phyloP scores from a whole-genome alignment of 2,113 vertebrate species.

The Hucho hucho region DNA sequence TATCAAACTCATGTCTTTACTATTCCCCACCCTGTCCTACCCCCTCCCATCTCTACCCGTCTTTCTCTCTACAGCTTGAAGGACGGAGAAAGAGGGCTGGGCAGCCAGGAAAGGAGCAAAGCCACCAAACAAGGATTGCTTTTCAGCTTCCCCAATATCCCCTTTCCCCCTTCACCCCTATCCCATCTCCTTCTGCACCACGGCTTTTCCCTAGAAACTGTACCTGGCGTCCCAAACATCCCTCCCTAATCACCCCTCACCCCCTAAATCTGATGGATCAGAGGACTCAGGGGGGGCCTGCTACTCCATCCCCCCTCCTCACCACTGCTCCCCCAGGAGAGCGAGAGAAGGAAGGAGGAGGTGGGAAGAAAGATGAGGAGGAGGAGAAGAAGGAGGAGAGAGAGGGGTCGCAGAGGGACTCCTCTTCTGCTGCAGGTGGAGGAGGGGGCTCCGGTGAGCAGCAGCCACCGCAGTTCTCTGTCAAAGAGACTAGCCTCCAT shows the following conservation, averaged over 20 bases:
- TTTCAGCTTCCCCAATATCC: constrained; percentile 48
- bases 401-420: constrained; percentile 53
- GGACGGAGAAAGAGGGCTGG: constrained; percentile 69
- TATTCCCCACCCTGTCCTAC: constrained; percentile 19
- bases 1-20: constrained; percentile 21
- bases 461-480: constrained; percentile 86
- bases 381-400: constrained; percentile 71
- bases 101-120: constrained; percentile 56
- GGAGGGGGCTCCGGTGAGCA: constrained; percentile 47
- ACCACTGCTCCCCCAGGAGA: constrained; percentile 62
- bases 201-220: constrained; percentile 43
- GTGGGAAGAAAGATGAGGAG: constrained; percentile 76
- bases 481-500: constrained; percentile 91
- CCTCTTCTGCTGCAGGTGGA: constrained; percentile 35
- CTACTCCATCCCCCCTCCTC: constrained; percentile 69
- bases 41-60: constrained; percentile 18
- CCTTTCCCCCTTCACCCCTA: constrained; percentile 10
- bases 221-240: constrained; percentile 45
- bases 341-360: constrained; percentile 73
- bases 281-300: constrained; percentile 72
- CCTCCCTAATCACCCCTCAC: constrained; percentile 33
- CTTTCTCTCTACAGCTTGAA: constrained; percentile 57
- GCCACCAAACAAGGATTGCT: constrained; percentile 59
- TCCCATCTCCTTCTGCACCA: background rate
- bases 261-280: constrained; percentile 71